Base-by-base conservation (phyloP, 2,797 vertebrate genomes). In the Sebastes kiyomatsui region DNA sequence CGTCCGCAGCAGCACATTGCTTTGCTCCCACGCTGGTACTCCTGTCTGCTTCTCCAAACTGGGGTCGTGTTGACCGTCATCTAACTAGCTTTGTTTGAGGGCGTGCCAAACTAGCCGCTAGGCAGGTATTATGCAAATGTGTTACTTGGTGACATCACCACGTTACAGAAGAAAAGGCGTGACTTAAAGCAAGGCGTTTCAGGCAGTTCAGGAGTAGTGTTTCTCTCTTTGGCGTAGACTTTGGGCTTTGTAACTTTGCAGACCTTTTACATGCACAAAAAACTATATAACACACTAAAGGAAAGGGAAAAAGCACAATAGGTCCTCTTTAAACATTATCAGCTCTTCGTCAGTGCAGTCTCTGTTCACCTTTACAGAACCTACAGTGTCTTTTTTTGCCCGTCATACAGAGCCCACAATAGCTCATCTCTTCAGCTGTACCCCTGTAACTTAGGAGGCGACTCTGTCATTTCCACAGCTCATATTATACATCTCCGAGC, bases 401-500 rank as follows among this genome's bases (percentile, higher is more conserved):
- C 58, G 49, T 80, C 64, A 25, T 23, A 62, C n/a, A 54, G 72
- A 77, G 72, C 38, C 60, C 8, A 52, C 74, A 75, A 85, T 6
- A 60, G 79, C 66, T 80, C 82, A 81, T 84, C 86, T 88, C 78
- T 75, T 83, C 62, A 60, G 49, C 22, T 32, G 52, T 66, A 72
- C 64, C 61, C 69, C 71, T 69, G 76, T 79, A 90, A 88, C 77
- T 56, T 55, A 75, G 80, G 65, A 84, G 77, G 78, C 58, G 90
- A 86, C 83, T 79, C 79, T 87, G 92, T 93, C 90, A 91, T 80
- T 90, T 89, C 84, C 85, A 77, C 67, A 35, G 85, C 87, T 92
- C 86, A 86, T 82, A 82, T 94, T 86, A 72, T 86, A 75, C 83
- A 76, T 85, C 79, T 72, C 64, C 30, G 35, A 23, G 83, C 88